Conservation (phyloP, 2,888 invertebrate genomes). For the Zhuqinia jingwanae region DNA sequence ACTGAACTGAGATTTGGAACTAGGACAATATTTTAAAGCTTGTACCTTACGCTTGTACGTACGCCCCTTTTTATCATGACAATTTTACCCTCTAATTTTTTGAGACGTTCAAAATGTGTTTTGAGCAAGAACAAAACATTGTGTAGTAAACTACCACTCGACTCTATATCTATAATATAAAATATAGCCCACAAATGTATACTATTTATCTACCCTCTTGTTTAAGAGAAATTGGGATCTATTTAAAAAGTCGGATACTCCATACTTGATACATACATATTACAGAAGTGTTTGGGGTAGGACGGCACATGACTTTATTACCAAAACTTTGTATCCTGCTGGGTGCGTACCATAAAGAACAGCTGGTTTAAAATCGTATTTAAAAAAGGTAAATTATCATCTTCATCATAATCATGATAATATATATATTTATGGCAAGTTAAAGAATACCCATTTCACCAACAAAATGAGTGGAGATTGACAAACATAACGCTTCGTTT, state of each 20-base stretch:
- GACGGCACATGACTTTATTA: conserved; percentile 37
- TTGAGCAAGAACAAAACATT: conserved; percentile 57
- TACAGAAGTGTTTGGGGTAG: conserved; percentile 43
- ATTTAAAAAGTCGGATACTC: background rate
- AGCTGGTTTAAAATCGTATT: background rate
- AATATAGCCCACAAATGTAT: too few relatives aligned
- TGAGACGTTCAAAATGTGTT: conserved; percentile 48
- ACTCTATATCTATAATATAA: background rate
- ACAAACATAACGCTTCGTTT: background rate
- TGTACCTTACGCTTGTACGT: conserved; percentile 64
- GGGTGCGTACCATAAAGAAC: background rate
- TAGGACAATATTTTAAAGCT: conserved; percentile 53
- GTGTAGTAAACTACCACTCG: background rate
- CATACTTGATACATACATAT: background rate
- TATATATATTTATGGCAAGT: background rate
- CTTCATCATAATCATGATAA: background rate
- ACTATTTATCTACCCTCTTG: too few relatives aligned
- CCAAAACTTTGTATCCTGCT: background rate
- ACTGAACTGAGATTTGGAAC: conserved; percentile 41
- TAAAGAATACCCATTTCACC: background rate
- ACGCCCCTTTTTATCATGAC: conserved; percentile 39
- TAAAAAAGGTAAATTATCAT: background rate
- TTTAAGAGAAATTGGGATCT: conserved; percentile 5
- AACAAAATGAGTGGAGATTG: conserved; percentile 3
- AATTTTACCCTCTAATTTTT: conserved; percentile 31